Conservation (phyloP, 2,888 invertebrate genomes). For the Actias luna region DNA sequence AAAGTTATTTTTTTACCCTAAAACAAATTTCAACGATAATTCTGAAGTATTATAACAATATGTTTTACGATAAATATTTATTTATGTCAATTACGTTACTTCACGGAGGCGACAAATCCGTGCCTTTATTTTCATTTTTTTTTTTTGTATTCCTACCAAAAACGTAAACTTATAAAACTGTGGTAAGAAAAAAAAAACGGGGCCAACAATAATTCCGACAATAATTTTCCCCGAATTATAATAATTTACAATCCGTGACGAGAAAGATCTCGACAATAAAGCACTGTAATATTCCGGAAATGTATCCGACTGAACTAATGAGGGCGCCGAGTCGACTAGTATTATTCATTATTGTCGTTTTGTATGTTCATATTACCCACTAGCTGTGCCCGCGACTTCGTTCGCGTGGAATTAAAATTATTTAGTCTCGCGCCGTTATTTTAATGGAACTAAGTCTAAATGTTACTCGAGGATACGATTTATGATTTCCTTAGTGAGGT, state of each 20-base stretch:
- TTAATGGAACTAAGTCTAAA: too few species aligned
- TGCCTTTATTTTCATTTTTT: neutral
- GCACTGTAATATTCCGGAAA: neutral
- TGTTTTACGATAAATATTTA: too few species aligned
- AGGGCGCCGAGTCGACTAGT: neutral
- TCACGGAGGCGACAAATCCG: too few species aligned
- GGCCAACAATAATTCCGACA: neutral
- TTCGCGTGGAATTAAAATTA: too few species aligned
- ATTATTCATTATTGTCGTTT: neutral
- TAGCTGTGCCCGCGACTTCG: too few species aligned
- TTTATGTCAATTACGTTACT: too few species aligned
- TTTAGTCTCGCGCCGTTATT: too few species aligned
- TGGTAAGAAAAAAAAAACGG: neutral
- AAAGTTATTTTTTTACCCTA: too few species aligned
- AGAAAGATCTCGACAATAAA: neutral
- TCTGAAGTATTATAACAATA: too few species aligned
- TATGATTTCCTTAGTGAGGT: too few species aligned
- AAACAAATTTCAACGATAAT: too few species aligned
- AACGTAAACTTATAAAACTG: neutral
- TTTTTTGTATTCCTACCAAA: neutral
- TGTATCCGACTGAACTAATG: neutral
- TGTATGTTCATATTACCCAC: neutral
- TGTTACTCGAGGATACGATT: too few species aligned
- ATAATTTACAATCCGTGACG: constrained; percentile 6
- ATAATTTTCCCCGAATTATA: neutral